These are phyloP conservation scores for Hemibates koningsi DNA, from an alignment of 2,113 vertebrate genomes.

Conservation along the genomic window DNA sequence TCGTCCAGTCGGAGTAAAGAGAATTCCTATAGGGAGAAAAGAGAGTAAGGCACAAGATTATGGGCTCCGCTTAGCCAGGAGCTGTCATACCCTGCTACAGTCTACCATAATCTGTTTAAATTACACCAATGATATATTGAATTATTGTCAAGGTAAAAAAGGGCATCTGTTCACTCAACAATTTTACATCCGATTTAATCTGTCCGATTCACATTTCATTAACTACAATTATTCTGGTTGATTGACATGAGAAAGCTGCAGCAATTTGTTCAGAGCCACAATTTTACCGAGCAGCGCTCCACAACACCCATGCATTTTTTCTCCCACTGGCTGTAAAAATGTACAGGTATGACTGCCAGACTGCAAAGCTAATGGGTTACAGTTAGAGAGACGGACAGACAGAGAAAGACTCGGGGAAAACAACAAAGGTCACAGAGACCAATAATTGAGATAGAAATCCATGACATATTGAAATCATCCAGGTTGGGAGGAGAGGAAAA, in stretches of 20 bases:
- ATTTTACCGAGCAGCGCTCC: slow-evolving; percentile 1
- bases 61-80: not conserved
- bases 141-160: slow-evolving; percentile 26
- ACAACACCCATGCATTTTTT: not conserved
- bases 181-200: slow-evolving; percentile 32
- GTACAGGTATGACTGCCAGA: not conserved
- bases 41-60: not conserved
- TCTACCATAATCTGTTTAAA: not conserved
- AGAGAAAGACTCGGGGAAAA: not conserved
- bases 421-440: not conserved
- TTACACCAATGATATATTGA: not conserved
- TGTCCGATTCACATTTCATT: slow-evolving; percentile 30
- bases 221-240: slow-evolving; percentile 16
- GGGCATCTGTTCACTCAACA: slow-evolving; percentile 6
- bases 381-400: not conserved
- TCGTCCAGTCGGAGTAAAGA: slow-evolving; percentile 87
- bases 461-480: slow-evolving; percentile 5
- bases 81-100: not conserved
- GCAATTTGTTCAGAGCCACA: slow-evolving; percentile 4
- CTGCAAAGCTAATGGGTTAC: not conserved
- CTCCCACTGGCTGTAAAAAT: not conserved
- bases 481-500: slow-evolving; percentile 1
- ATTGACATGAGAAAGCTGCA: slow-evolving; percentile 18
- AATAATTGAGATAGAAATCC: slow-evolving; percentile 16
- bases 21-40: slow-evolving; percentile 78